Conservation (phyloP, 2,888 invertebrate genomes). For the Nezara viridula region DNA sequence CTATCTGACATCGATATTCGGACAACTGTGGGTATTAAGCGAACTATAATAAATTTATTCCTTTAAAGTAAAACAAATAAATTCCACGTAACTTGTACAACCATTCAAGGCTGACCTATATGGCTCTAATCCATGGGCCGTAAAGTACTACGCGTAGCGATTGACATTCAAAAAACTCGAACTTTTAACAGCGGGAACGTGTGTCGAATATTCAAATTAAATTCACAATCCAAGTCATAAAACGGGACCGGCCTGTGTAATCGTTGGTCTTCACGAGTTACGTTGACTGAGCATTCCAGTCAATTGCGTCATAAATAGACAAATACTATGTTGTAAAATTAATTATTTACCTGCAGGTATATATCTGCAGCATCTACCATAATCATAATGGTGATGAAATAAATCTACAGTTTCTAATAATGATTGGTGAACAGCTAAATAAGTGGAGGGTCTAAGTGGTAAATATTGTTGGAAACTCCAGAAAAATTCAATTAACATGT, state of each 20-base stretch:
- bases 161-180: slow-evolving; percentile 19
- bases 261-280: neutral
- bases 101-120: slow-evolving; percentile 30
- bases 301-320: neutral
- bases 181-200: slow-evolving; percentile 38
- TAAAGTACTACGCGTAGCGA: neutral
- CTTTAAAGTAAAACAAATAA: neutral
- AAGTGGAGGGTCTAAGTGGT: no score
- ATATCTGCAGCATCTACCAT: neutral
- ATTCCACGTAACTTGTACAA: neutral
- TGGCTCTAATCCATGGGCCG: neutral
- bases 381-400: no score
- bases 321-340: neutral
- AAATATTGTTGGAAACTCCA: no score
- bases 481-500: no score
- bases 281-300: neutral
- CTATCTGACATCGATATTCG: no score
- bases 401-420: neutral
- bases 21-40: neutral
- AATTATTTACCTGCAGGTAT: neutral
- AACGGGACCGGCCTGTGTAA: slow-evolving; percentile 40
- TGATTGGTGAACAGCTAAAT: no score
- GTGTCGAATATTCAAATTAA: slow-evolving; percentile 40
- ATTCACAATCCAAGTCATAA: slow-evolving; percentile 14
- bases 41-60: neutral